Conservation (phyloP, 1,140 invertebrate genomes). For the Rhopalosiphum padi region DNA sequence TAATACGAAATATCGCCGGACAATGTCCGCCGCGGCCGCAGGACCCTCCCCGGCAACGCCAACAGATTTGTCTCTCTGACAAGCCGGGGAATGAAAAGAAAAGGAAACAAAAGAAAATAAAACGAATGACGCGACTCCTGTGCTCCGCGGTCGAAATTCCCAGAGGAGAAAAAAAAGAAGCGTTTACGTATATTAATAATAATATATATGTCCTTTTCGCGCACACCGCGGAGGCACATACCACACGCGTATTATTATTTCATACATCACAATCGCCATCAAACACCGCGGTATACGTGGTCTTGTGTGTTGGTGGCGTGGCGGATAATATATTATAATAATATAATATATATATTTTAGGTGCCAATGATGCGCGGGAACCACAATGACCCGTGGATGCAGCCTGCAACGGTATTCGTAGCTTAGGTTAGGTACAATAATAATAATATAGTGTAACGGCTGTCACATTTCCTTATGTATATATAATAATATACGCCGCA, state of each 20-base stretch:
- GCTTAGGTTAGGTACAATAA: not conserved
- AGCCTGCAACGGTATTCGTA: not conserved
- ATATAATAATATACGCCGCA: not conserved
- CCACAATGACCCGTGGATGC: slow-evolving; percentile 10
- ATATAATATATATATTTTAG: not conserved
- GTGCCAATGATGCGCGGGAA: not conserved
- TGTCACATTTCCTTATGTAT: not conserved
- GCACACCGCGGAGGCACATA: not conserved
- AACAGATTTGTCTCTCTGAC: slow-evolving; percentile 16
- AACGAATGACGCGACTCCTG: not conserved
- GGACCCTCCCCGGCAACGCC: not conserved
- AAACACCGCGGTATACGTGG: not conserved
- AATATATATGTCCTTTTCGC: not conserved
- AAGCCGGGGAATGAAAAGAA: not conserved
- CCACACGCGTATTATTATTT: not conserved
- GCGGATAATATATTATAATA: not conserved
- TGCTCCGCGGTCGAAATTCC: not conserved
- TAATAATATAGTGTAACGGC: not conserved
- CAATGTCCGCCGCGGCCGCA: not conserved
- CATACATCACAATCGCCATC: not conserved
- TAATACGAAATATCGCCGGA: not conserved
- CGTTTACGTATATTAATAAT: not conserved
- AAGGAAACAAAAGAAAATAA: not conserved
- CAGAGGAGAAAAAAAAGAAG: not conserved
- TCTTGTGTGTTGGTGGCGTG: not conserved